phyloP scores from a whole-genome alignment of 2,797 vertebrate species.

The Tenualosa thibaudeaui region DNA sequence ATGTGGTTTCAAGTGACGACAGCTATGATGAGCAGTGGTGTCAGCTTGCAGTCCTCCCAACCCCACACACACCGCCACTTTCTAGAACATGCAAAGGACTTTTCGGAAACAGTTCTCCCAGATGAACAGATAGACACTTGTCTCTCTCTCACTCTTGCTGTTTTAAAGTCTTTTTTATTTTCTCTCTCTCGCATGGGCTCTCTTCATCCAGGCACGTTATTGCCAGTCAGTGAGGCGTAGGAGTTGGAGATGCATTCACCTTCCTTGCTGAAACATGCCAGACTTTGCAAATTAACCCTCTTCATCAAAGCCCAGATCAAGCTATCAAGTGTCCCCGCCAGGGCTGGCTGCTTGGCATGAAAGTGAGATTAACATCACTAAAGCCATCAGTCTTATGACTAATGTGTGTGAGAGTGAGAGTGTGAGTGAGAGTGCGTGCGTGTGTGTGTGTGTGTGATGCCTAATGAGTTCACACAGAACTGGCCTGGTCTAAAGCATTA shows the following conservation, averaged over 20 bases:
- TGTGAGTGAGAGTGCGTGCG: not conserved
- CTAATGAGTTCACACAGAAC: slow-evolving; percentile 9
- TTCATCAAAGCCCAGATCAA: slow-evolving; percentile 5
- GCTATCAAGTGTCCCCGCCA: slow-evolving; percentile 6
- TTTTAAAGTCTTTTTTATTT: not conserved
- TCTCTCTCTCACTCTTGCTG: not conserved
- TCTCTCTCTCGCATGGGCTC: not conserved
- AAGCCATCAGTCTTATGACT: not conserved
- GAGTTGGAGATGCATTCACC: not conserved
- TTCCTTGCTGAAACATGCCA: slow-evolving; percentile 1
- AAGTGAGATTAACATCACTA: slow-evolving; percentile 14
- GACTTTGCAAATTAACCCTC: slow-evolving; percentile 1
- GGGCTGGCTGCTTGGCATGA: not conserved
- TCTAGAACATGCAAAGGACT: not conserved
- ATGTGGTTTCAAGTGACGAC: not conserved
- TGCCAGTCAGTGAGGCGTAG: not conserved
- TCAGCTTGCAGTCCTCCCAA: not conserved
- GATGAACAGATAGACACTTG: not conserved
- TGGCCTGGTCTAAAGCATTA: not conserved
- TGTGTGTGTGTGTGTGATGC: not conserved
- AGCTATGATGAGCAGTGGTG: not conserved
- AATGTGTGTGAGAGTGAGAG: not conserved
- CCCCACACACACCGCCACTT: not conserved
- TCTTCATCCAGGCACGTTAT: not conserved
- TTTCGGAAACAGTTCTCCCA: not conserved